Evolutionary conservation across 92 coral and sea anemone species (phyloP), one percentile per base, ranked within the genome.

Genomic region (Paragorgia papillata): DNA sequence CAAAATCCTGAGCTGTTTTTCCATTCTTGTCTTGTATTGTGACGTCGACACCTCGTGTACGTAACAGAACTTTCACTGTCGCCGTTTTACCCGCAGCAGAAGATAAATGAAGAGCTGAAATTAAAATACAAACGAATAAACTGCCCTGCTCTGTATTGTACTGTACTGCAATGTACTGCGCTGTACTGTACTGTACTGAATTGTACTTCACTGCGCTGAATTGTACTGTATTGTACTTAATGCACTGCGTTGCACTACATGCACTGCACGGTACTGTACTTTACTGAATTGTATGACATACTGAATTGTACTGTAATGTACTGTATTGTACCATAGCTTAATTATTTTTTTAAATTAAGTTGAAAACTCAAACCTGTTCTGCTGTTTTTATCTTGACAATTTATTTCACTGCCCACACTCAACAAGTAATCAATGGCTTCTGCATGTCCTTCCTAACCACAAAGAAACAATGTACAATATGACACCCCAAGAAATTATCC

Each of bases 61-160:
- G 75, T 57, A 95, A 75, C 20, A 95, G 85, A 53, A 80, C 44
- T 1, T 73, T 62, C 48, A 89, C 99, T 27, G 90, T 84, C 20
- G 62, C 74, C 31, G 82, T 83, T 32, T 95, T 94, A 19, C 99
- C 99, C 9, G 96, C 90, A 9, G 97, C 99, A 7, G 99, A 86
- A 18, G 92, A 61, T 19, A 95, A 85, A 61, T 95, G 99, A 19
- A 95, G 97, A 53, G 99, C 99, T 95, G 56, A 14, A 69, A 77
- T n/a, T 30, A 57, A 43, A 41, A 64, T 26, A 5, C 25, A 64
- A 62, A 62, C 0, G 0, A 9, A n/a, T 20, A 10, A 39, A 27
- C 31, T 17, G 6, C 28, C n/a, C n/a, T n/a, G n/a, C n/a, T n/a
- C n/a, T n/a, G n/a, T n/a, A n/a, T n/a, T n/a, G n/a, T n/a, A n/a